These are phyloP conservation scores for Oegoconia quadripuncta DNA, from an alignment of 2,888 invertebrate species.

Conservation along the genomic window DNA sequence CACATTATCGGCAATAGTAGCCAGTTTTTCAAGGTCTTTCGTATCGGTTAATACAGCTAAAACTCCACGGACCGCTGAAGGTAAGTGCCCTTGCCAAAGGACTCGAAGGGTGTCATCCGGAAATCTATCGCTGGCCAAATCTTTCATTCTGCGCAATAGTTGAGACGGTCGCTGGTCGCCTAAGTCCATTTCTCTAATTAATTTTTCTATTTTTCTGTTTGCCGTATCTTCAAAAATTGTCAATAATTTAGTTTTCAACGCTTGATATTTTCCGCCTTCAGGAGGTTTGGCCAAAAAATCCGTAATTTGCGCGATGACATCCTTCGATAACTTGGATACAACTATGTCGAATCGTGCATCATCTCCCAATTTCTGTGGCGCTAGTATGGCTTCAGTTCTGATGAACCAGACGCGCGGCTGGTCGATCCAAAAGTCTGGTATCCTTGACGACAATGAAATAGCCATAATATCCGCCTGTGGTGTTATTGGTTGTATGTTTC, in stretches of 20 bases:
- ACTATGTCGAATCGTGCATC: background rate
- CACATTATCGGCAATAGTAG: background rate
- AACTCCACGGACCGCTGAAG: background rate
- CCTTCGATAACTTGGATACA: background rate
- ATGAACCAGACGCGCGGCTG: constrained; percentile 3
- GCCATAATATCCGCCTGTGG: too few species aligned
- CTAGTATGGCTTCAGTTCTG: background rate
- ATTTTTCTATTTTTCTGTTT: background rate
- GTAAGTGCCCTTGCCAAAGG: background rate
- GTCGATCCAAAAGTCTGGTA: constrained; percentile 1
- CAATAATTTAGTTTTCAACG: background rate
- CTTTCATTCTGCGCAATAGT: constrained; percentile 13
- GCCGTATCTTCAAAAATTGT: background rate
- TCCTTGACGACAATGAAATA: background rate
- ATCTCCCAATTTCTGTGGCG: constrained; percentile 1
- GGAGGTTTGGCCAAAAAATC: constrained; percentile 2
- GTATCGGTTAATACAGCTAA: background rate
- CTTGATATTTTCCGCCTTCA: background rate
- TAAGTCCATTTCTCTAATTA: constrained; percentile 12
- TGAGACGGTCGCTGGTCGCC: constrained; percentile 16
- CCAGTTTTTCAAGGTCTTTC: background rate
- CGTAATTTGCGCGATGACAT: background rate
- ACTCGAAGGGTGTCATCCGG: constrained; percentile 8
- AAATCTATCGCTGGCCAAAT: constrained; percentile 10
- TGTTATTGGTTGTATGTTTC: too few species aligned